phyloP scores from a whole-genome alignment of 2,113 vertebrate genomes.

The Pituophis catenifer region DNA sequence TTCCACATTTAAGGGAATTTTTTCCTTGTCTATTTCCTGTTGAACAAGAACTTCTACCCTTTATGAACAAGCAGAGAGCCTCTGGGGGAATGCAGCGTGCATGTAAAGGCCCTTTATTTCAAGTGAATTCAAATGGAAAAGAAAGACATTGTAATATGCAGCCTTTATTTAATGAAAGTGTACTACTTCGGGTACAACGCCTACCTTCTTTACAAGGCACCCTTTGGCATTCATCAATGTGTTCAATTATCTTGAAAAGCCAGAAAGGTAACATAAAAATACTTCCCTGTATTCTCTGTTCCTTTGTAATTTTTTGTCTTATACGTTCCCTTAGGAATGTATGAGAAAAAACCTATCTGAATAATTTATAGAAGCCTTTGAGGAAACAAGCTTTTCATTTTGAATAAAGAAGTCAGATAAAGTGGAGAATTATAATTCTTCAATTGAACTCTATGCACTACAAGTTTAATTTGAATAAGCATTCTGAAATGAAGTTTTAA shows the following conservation, averaged over 20 bases:
- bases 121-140: neutral
- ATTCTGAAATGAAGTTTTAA: slow-evolving; percentile 24
- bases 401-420: slow-evolving; percentile 44
- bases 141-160: neutral
- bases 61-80: neutral
- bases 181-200: neutral
- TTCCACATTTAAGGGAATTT: neutral
- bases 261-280: slow-evolving; percentile 62
- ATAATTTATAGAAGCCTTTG: slow-evolving; percentile 64
- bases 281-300: slow-evolving; percentile 35
- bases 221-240: slow-evolving; percentile 43
- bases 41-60: neutral
- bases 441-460: neutral
- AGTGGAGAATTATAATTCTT: slow-evolving; percentile 25
- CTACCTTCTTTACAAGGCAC: slow-evolving; percentile 33
- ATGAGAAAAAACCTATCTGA: slow-evolving; percentile 59
- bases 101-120: slow-evolving; percentile 6
- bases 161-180: neutral
- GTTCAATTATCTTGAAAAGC: slow-evolving; percentile 56
- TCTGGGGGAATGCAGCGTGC: neutral
- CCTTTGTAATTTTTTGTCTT: slow-evolving; percentile 65
- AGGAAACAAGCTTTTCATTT: slow-evolving; percentile 49
- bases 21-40: neutral
- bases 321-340: slow-evolving; percentile 57
- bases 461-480: slow-evolving; percentile 22